Conservation (phyloP, 2,888 invertebrate genomes). For the Hirtodrosophila cameraria region DNA sequence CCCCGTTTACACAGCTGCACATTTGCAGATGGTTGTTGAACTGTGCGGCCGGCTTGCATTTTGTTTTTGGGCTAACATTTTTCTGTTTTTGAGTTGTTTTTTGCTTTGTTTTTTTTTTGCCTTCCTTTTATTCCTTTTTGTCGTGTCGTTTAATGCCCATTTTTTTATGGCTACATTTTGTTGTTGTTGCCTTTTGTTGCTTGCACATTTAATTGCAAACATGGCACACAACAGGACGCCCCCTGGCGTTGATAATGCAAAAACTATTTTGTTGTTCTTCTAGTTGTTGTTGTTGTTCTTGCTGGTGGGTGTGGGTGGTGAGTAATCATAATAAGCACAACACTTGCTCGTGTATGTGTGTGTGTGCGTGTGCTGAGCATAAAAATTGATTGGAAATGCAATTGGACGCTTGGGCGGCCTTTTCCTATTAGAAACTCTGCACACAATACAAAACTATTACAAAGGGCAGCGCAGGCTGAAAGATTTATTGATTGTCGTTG, state of each 20-base stretch:
- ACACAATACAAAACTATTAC: slow-evolving; percentile 59
- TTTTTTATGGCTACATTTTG: slow-evolving; percentile 60
- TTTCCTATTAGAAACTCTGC: slow-evolving; percentile 56
- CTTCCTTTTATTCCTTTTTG: neutral
- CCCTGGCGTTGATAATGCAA: slow-evolving; percentile 52
- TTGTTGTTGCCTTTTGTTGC: slow-evolving; percentile 66
- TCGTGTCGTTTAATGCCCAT: slow-evolving; percentile 40
- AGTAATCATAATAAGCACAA: slow-evolving; percentile 76
- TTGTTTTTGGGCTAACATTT: slow-evolving; percentile 53
- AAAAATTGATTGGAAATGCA: slow-evolving; percentile 80
- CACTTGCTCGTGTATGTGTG: slow-evolving; percentile 49
- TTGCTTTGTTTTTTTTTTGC: slow-evolving; percentile 32
- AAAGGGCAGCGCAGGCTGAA: slow-evolving; percentile 60
- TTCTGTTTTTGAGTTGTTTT: too few relatives aligned
- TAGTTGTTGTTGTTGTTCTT: slow-evolving; percentile 31
- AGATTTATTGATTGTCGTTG: slow-evolving; percentile 80
- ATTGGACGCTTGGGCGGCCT: slow-evolving; percentile 75
- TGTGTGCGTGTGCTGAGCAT: slow-evolving; percentile 34
- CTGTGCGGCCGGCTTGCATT: slow-evolving; percentile 73
- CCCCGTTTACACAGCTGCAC: slow-evolving; percentile 46
- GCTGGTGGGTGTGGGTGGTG: slow-evolving; percentile 57
- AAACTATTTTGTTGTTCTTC: slow-evolving; percentile 49
- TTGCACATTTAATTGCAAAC: slow-evolving; percentile 76
- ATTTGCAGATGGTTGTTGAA: slow-evolving; percentile 73
- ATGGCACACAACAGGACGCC: slow-evolving; percentile 57